Conservation (phyloP, 2,888 invertebrate genomes). For the Diarsia brunnea region DNA sequence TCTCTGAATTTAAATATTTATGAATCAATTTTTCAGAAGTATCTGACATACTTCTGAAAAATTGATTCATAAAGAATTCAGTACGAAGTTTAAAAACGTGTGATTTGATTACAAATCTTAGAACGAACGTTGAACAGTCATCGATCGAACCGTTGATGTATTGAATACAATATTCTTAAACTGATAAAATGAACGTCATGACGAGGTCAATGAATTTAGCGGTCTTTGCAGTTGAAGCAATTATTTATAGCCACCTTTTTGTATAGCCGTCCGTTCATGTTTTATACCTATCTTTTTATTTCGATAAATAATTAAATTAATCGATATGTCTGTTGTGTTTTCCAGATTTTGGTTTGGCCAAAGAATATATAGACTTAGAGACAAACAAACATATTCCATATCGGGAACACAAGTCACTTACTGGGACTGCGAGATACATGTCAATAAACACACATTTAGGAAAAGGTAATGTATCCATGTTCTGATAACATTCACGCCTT, state of each 20-base stretch:
- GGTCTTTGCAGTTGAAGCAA: conserved; percentile 49
- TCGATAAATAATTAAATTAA: conserved; percentile 49
- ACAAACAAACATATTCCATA: conserved; percentile 99
- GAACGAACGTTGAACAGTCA: conserved; percentile 44
- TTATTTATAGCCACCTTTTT: conserved; percentile 54
- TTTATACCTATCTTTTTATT: conserved; percentile 31
- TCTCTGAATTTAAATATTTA: conserved; percentile 50
- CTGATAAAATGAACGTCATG: conserved; percentile 57
- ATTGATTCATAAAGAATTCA: no score
- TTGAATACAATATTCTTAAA: conserved; percentile 60
- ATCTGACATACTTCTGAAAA: no score
- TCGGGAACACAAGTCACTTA: conserved; percentile 99
- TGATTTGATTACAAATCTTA: conserved; percentile 58
- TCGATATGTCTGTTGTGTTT: conserved; percentile 71
- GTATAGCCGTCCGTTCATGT: conserved; percentile 16
- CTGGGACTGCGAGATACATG: conserved; percentile 99
- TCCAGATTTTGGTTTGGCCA: conserved; percentile 99
- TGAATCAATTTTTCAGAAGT: conserved; percentile 45
- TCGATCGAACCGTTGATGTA: conserved; percentile 49
- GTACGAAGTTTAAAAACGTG: conserved; percentile 30
- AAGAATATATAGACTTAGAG: conserved; percentile 99
- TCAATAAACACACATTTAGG: conserved; percentile 99
- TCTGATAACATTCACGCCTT: background rate
- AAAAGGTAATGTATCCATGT: conserved; percentile 92
- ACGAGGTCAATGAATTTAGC: conserved; percentile 63